Conservation (phyloP, 2,888 invertebrate species). For the Erynnis tages region DNA sequence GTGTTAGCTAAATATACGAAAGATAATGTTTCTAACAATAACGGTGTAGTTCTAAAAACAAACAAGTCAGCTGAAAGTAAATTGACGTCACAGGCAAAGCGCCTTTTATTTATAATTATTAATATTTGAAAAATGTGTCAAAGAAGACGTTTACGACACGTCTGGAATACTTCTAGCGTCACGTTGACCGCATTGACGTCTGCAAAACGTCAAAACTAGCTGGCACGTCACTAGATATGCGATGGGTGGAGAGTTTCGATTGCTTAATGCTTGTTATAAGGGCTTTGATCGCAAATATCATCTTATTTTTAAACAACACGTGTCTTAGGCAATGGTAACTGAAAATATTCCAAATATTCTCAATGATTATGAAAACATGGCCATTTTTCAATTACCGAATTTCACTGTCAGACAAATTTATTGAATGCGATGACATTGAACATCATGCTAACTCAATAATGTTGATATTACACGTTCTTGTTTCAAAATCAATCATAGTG, state of each 20-base stretch:
- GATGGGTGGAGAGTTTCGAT: conserved; percentile 24
- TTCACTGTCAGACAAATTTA: no score
- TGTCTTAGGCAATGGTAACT: background rate
- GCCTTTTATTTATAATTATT: conserved; percentile 40
- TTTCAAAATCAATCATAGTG: conserved; percentile 6
- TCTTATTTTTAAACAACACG: conserved; percentile 34
- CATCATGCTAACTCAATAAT: no score
- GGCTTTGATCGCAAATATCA: conserved; percentile 32
- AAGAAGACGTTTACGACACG: conserved; percentile 34
- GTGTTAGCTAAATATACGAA: conserved; percentile 18
- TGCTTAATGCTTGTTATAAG: conserved; percentile 33
- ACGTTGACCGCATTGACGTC: conserved; percentile 45
- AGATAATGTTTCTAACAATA: conserved; percentile 32
- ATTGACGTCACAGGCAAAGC: conserved; percentile 32
- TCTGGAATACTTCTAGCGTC: conserved; percentile 40
- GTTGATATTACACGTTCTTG: background rate
- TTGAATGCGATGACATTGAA: no score
- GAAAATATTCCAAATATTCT: no score
- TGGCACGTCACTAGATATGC: conserved; percentile 40
- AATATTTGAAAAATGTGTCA: conserved; percentile 28
- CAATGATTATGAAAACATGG: no score
- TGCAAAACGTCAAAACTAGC: conserved; percentile 39
- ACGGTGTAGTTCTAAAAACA: conserved; percentile 34
- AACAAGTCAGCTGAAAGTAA: conserved; percentile 30
- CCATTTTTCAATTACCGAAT: no score